Evolutionary conservation across 2,797 vertebrate species (phyloP), one percentile per base, ranked within the genome.

Genomic region (Pygocentrus nattereri): DNA sequence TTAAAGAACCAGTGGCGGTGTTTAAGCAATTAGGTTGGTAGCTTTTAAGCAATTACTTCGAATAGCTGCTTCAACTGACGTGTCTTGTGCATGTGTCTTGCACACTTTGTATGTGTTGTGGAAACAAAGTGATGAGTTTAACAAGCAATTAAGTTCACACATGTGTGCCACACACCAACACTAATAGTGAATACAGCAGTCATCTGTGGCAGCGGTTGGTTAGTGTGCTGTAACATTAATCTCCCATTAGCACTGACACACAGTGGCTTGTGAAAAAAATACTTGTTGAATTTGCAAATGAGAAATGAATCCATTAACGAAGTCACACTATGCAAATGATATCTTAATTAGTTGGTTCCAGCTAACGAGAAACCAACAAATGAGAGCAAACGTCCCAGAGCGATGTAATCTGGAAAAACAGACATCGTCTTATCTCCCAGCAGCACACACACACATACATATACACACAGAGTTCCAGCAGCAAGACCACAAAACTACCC

Each of bases 301-400:
- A 69, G 54, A 74, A 77, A 78, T 56, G 27, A 69, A 64, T 81
- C 52, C 38, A 75, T 58, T 70, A 74, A 59, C 64, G 47, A 52
- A 76, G 67, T 21, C 65, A 31, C 74, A 31, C 21, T 49, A 82
- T 67, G 68, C 59, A 82, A 78, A 67, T 68, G 23, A 82, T 49
- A 61, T 64, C 41, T 78, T 73, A 69, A 61, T 74, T 70, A 65
- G 44, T 30, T 31, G 13, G 23, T 73, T 67, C 79, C 18, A 76
- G 31, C 50, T 74, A 77, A 82, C 49, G 23, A 80, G 38, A 49
- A 82, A 25, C 4, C 61, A 56, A 59, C 72, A 79, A 85, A 73
- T 68, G n/a, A 74, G 67, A 77, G 61, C 49, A 74, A 75, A 69
- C 70, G 62, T 77, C 44, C 56, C 61, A 49, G 52, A 69, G 69